Evolutionary conservation across 1,140 invertebrate genomes (phyloP), one percentile per base, ranked within the genome.

Genomic region (Acromyrmex heyeri): DNA sequence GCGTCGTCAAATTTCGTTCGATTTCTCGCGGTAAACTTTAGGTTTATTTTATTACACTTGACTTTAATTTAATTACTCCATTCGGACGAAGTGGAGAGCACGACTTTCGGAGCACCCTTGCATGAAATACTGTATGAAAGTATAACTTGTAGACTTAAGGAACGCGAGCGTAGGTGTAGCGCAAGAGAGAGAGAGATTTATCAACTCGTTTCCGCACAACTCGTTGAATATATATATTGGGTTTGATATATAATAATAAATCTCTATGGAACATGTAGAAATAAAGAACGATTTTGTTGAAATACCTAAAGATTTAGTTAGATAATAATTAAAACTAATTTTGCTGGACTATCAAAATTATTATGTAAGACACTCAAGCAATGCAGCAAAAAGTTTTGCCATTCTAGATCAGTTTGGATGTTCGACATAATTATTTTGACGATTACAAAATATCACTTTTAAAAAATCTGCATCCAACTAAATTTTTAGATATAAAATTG

Each of bases 131-230:
- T 18, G 27, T 64, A 34, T 38, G 87, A 83, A 86, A 89, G 62
- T 78, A 83, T 69, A 44, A 21, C 62, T 16, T 65, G 59, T 86
- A 81, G 18, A 57, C 62, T 79, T 79, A 81, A 90, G 27, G 21
- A 12, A 82, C 57, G 34, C 24, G 53, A 64, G 14, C 16, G 64
- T 86, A 86, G 57, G 21, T 16, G n/a, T 77, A 83, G n/a, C 30
- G 24, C 79, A 34, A 50, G 24, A 82, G 48, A 65, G 10, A 57
- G 48, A 65, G 48, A 65, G 10, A 57, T 30, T 69, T 86, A 57
- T 53, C 57, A 86, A 86, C 55, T 79, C 53, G 27, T 12, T 24
- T 48, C 67, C 69, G 70, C 82, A 77, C 72, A 78, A 65, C 59
- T 90, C 48, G 12, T 57, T 72, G 57, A 24, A 59, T 55, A 53